Conservation (phyloP, 2,797 vertebrate genomes). For the Poeciliopsis gracilis region DNA sequence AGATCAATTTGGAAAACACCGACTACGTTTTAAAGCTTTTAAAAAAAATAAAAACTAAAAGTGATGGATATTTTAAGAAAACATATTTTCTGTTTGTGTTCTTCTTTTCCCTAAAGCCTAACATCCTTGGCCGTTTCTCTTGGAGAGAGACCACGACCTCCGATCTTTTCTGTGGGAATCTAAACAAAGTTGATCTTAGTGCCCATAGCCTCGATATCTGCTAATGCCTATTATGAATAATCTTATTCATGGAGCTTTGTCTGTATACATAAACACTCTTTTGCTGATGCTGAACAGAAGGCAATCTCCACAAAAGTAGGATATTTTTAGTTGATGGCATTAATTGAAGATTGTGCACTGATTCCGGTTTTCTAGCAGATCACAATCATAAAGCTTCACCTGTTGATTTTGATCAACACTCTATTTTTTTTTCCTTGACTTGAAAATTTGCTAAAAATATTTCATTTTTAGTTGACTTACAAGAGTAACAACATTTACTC, state of each 20-base stretch:
- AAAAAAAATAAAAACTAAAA: not conserved
- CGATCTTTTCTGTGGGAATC: slow-evolving; percentile 49
- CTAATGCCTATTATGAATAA: slow-evolving; percentile 58
- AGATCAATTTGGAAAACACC: not conserved
- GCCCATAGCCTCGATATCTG: slow-evolving; percentile 46
- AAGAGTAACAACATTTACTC: not conserved
- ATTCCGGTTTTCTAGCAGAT: not conserved
- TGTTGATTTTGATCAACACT: not conserved
- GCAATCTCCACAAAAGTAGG: not conserved
- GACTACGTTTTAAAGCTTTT: not conserved
- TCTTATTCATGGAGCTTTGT: slow-evolving; percentile 23
- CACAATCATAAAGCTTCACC: not conserved
- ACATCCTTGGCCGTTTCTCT: not conserved
- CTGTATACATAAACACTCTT: slow-evolving; percentile 16
- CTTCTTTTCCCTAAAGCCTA: not conserved
- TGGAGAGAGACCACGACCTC: not conserved
- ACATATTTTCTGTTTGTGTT: not conserved
- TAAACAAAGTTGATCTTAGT: slow-evolving; percentile 36
- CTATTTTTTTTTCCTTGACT: not conserved
- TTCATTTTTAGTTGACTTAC: not conserved
- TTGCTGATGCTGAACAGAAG: slow-evolving; percentile 10
- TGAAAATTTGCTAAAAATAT: not conserved
- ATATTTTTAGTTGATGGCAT: not conserved
- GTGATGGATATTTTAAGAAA: not conserved
- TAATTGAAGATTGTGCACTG: not conserved